Conservation (phyloP, 2,113 vertebrate species). For the Montifringilla adamsi region DNA sequence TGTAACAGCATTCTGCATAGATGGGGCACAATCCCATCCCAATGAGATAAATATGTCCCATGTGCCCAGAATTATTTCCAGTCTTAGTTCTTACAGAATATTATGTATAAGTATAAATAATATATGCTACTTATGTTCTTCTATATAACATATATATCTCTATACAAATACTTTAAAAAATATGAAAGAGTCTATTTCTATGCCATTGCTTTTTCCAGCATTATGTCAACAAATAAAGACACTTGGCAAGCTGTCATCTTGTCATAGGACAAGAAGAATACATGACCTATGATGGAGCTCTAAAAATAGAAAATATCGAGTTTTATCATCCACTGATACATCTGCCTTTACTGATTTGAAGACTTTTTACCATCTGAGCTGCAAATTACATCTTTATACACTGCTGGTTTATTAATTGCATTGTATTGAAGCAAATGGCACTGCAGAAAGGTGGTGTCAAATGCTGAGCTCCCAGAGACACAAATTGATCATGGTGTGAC, state of each 20-base stretch:
- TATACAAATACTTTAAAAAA: background rate
- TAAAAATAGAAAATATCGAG: background rate
- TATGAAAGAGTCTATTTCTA: background rate
- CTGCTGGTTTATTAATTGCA: conserved; percentile 31
- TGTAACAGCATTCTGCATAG: background rate
- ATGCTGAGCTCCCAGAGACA: background rate
- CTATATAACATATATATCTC: background rate
- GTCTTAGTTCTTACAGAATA: background rate
- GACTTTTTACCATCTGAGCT: conserved; percentile 4
- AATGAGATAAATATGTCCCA: background rate
- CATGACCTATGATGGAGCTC: background rate
- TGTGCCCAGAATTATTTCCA: background rate
- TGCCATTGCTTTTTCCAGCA: background rate
- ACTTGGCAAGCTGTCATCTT: background rate
- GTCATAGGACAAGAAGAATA: background rate
- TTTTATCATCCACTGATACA: background rate
- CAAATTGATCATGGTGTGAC: background rate
- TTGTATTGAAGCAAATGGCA: background rate
- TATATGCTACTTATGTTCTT: background rate
- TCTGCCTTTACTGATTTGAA: background rate
- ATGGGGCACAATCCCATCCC: background rate
- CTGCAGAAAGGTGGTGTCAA: background rate
- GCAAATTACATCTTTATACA: background rate
- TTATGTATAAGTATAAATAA: background rate
- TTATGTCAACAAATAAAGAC: background rate